A percentile compares a stretch with the other conserved stretches of the same genome.
These are phyloP conservation scores for Alligator mississippiensis DNA, from an alignment of 2,113 vertebrate species.

Conservation along the genomic window DNA sequence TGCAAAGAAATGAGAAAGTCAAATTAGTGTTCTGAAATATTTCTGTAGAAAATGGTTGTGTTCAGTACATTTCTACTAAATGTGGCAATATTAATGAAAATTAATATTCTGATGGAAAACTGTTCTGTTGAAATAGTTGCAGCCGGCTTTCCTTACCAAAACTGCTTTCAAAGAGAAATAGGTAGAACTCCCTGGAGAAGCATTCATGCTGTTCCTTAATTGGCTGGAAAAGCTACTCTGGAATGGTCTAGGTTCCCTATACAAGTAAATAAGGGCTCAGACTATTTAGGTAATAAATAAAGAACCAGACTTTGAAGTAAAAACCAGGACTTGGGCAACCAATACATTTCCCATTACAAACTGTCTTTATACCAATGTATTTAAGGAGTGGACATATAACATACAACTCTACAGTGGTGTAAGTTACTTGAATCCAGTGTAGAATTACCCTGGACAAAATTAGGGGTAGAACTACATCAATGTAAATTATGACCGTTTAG, in stretches of 20 bases:
- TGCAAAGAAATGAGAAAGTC: background rate
- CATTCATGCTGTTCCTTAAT: background rate
- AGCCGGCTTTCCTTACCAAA: rapidly evolving
- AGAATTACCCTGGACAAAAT: too few species aligned
- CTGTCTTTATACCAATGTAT: too few species aligned
- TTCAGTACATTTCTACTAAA: background rate
- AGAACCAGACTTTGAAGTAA: background rate
- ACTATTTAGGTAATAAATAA: background rate
- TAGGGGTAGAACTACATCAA: too few species aligned
- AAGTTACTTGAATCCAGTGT: too few species aligned
- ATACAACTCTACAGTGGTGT: too few species aligned
- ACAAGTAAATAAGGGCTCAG: background rate
- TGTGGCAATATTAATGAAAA: background rate
- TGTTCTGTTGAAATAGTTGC: background rate
- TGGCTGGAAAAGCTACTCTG: background rate
- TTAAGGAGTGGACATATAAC: too few species aligned
- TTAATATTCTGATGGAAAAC: background rate
- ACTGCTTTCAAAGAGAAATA: background rate
- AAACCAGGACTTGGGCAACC: background rate
- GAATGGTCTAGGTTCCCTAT: background rate
- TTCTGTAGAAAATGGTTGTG: background rate
- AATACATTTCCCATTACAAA: too few species aligned
- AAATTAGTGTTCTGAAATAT: background rate
- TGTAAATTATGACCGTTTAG: too few species aligned
- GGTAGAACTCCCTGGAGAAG: background rate